phyloP scores from a whole-genome alignment of 2,797 vertebrate genomes.

The Cirrhinus molitorella region DNA sequence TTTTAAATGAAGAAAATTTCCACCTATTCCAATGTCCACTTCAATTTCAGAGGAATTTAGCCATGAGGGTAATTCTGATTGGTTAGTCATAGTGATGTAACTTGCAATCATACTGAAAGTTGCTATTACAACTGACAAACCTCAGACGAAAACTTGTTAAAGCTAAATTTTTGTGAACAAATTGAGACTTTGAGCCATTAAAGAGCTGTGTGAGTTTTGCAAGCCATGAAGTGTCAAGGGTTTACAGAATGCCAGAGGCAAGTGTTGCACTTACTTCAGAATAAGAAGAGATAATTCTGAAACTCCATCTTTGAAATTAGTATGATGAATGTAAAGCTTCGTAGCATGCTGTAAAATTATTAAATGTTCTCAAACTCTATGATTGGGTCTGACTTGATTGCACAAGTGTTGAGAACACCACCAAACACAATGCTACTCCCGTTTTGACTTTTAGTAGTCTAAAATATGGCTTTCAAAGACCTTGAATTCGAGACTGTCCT shows the following conservation, averaged over 20 bases:
- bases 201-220: not conserved
- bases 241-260: conserved; percentile 27
- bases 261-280: conserved; percentile 14
- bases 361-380: not conserved
- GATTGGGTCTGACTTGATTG: not conserved
- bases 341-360: not conserved
- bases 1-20: not conserved
- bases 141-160: conserved; percentile 20
- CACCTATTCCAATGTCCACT: not conserved
- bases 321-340: not conserved
- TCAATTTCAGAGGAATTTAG: not conserved
- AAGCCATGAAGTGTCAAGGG: not conserved
- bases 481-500: no score
- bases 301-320: not conserved
- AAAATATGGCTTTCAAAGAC: no score
- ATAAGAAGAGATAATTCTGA: not conserved
- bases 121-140: conserved; percentile 27
- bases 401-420: not conserved
- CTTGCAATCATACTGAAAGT: conserved; percentile 11
- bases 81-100: conserved; percentile 36
- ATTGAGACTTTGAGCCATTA: conserved; percentile 19
- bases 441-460: not conserved
- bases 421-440: not conserved
- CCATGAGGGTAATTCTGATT: conserved; percentile 36
- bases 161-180: not conserved